Evolutionary conservation across 1,140 invertebrate species (phyloP).

Genomic region (Heliconius congener): DNA sequence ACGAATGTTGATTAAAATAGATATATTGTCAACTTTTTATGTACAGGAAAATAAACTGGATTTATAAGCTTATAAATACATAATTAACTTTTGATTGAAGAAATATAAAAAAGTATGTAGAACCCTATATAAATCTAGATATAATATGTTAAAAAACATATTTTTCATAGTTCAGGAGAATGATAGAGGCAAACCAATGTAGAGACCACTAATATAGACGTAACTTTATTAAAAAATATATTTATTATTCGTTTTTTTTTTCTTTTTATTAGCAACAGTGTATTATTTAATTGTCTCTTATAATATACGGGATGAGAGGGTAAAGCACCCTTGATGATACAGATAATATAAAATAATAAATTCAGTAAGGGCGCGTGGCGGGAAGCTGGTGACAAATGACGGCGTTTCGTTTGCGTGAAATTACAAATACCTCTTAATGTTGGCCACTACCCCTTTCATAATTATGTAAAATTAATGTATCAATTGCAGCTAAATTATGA

Average conservation of each 20-base stretch:
- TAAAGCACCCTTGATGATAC: constrained; percentile 61
- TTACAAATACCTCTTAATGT: constrained; percentile 76
- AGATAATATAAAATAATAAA: constrained; percentile 77
- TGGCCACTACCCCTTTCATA: constrained; percentile 60
- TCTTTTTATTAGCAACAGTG: constrained; percentile 21
- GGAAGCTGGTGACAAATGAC: constrained; percentile 79
- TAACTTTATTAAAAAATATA: not conserved
- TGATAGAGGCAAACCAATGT: no score
- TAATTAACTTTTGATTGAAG: not conserved
- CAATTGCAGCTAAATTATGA: constrained; percentile 48
- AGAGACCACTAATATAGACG: not conserved
- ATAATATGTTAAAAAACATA: no score
- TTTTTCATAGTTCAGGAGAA: no score
- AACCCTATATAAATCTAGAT: no score
- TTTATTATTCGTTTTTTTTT: not conserved
- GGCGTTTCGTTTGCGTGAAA: constrained; percentile 66
- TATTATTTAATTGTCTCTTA: constrained; percentile 67
- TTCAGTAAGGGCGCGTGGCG: constrained; percentile 68
- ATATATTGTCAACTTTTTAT: constrained; percentile 25
- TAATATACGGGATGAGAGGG: constrained; percentile 66
- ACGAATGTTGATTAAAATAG: constrained; percentile 25
- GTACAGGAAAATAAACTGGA: not conserved
- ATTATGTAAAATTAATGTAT: constrained; percentile 73
- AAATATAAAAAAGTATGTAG: not conserved
- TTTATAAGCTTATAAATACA: not conserved